Evolutionary conservation across 2,888 invertebrate species (phyloP), one percentile per base, ranked within the genome.

Genomic region (Tetheella fluctuosa): DNA sequence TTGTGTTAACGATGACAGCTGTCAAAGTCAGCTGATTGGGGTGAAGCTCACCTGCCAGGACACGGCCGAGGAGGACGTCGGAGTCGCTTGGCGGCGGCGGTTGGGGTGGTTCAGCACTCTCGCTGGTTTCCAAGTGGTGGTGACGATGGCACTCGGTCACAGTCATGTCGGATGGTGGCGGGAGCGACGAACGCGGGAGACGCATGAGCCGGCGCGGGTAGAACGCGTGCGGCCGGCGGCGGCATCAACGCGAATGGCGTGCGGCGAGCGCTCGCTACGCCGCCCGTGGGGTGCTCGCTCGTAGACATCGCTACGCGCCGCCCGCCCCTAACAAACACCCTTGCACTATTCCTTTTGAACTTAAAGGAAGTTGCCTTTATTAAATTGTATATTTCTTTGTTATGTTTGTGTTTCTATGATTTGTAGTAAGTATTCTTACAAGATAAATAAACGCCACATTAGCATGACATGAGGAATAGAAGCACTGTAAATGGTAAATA

Each of bases 221-320:
- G 83, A 74, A 83, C 91, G 91, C 91, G 91, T 91, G 91, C 85
- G 89, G 82, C 87, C 90, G 90, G 83, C 90, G 91, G 87, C 91
- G 91, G 90, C 89, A 88, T 81, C 82, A 79, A 81, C 91, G 84
- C 90, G 91, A 91, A 90, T 91, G 93, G 89, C 91, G 86, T 84
- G 85, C 84, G 81, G 72, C 77, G 76, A 75, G 68, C 63, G 67
- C 68, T 81, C 81, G 86, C 91, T 89, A 89, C 85, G 89, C 88
- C 87, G 87, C 85, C 83, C 84, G 83, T 79, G 80, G 74, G 65
- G 72, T 81, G 77, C 73, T 79, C 78, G 79, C 83, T 80, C 84
- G 84, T 85, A 85, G 80, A 67, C 68, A 62, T 76, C 64, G 72
- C 81, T 80, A 79, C 79, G 78, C 70, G 77, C 81, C 82, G 81